Evolutionary conservation across 1,140 invertebrate species (phyloP), one percentile per base, ranked within the genome.

Genomic region (Drosophila ohnishii): DNA sequence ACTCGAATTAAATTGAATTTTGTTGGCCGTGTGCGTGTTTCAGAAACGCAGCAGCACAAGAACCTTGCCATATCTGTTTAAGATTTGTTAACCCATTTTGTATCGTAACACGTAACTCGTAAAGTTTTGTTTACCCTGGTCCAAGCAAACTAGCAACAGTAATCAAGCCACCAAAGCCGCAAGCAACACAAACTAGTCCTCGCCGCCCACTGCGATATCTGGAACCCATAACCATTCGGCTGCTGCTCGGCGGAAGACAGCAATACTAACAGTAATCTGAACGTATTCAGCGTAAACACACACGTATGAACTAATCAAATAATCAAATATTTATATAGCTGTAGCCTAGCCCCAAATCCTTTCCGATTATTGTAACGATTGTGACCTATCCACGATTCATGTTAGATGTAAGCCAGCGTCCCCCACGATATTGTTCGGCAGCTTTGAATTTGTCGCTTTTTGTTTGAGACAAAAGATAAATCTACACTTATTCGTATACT

Each of bases 131-230:
- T 67, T 61, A 32, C 35, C 75, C 55, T 55, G 51, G 32, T 88
- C 77, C 75, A 80, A 89, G 80, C 56, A 84, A 84, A 88, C 84
- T 84, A 88, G 80, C 78, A 84, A 89, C 80, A 88, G 77, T 77
- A 88, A 72, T 65, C 62, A 42, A 69, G 65, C 65, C 37, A 86
- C 69, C 69, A 72, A 72, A 72, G 69, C 62, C 62, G 65, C 39
- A 44, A 65, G 78, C 70, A 71, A 80, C 82, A 83, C 53, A 78
- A 89, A 88, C 85, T 89, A 88, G 84, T 88, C 84, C 80, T 78
- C 60, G 63, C 65, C 78, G 44, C 72, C 64, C 75, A 77, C 75
- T 63, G 62, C 56, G 55, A 71, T 58, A 73, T 56, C 32, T 73
- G 51, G 70, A 78, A 47, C 66, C 67, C 51, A 75, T 72, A 78